phyloP scores from a whole-genome alignment of 2,888 invertebrate species.

The Athalia cordata region DNA sequence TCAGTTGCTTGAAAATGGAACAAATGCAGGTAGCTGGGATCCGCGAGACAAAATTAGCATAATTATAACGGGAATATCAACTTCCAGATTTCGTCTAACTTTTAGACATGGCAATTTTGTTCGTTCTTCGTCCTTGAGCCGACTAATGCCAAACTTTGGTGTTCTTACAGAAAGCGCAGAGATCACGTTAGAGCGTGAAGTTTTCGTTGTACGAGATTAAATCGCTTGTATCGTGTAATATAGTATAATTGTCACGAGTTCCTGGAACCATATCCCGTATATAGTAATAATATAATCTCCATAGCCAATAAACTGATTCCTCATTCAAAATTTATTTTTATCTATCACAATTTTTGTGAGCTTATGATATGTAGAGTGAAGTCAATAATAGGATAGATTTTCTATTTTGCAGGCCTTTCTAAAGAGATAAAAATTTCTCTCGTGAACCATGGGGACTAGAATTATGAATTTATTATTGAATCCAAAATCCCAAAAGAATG shows the following conservation, averaged over 20 bases:
- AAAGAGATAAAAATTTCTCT: not conserved
- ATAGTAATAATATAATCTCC: not conserved
- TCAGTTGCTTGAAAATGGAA: not conserved
- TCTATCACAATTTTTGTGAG: not conserved
- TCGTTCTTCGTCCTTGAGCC: slow-evolving; percentile 30
- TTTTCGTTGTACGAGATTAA: slow-evolving; percentile 14
- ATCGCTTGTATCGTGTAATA: not conserved
- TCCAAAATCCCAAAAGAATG: not conserved
- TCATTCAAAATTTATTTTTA: slow-evolving; percentile 1
- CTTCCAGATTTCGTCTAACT: slow-evolving; percentile 26
- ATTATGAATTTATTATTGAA: slow-evolving; percentile 28
- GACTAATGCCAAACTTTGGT: slow-evolving; percentile 17
- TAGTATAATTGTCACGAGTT: slow-evolving; percentile 9
- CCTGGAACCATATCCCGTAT: not conserved
- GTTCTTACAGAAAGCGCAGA: slow-evolving; percentile 12
- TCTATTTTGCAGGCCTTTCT: not conserved
- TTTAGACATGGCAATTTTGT: slow-evolving; percentile 16
- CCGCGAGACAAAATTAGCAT: slow-evolving; percentile 15
- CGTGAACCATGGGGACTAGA: slow-evolving; percentile 3
- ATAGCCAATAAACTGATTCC: slow-evolving; percentile 12
- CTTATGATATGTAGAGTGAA: slow-evolving; percentile 8
- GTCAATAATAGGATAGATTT: not conserved
- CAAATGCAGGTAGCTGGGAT: not conserved
- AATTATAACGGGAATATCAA: slow-evolving; percentile 17
- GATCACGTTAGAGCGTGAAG: slow-evolving; percentile 22